Evolutionary conservation across 2,888 invertebrate genomes (phyloP).

Genomic region (Nowickia ferox): DNA sequence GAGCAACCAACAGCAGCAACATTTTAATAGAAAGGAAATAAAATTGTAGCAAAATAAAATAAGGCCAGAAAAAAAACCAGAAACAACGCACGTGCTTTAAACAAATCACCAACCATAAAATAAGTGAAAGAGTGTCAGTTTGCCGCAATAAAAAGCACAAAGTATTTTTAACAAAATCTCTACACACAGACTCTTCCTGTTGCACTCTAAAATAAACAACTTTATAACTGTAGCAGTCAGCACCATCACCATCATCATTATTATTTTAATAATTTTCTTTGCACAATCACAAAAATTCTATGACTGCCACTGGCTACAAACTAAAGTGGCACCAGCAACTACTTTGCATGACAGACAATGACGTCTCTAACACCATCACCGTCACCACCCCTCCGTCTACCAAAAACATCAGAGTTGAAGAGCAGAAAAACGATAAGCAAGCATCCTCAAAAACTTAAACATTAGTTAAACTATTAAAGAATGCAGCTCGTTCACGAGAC

Average conservation of each 20-base stretch:
- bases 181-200: slow-evolving; percentile 1
- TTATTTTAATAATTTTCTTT: slow-evolving; percentile 25
- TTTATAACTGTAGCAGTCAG: slow-evolving; percentile 11
- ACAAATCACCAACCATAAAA: slow-evolving; percentile 57
- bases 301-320: slow-evolving; percentile 16
- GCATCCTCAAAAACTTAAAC: slow-evolving; percentile 14
- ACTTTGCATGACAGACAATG: slow-evolving; percentile 57
- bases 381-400: background rate
- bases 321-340: slow-evolving; percentile 43
- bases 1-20: slow-evolving; percentile 19
- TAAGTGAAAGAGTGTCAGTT: slow-evolving; percentile 46
- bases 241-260: slow-evolving; percentile 6
- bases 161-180: slow-evolving; percentile 26
- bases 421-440: slow-evolving; percentile 1
- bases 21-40: slow-evolving; percentile 42
- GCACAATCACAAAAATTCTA: background rate
- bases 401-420: background rate
- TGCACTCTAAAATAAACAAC: slow-evolving; percentile 11
- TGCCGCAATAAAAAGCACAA: slow-evolving; percentile 44
- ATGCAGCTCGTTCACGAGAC: background rate
- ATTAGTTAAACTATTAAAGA: slow-evolving; percentile 36
- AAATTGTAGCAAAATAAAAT: slow-evolving; percentile 33
- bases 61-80: slow-evolving; percentile 12
- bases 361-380: background rate
- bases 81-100: slow-evolving; percentile 58